phyloP scores from a whole-genome alignment of 2,113 vertebrate genomes.

The Epinephelus cyanopodus region DNA sequence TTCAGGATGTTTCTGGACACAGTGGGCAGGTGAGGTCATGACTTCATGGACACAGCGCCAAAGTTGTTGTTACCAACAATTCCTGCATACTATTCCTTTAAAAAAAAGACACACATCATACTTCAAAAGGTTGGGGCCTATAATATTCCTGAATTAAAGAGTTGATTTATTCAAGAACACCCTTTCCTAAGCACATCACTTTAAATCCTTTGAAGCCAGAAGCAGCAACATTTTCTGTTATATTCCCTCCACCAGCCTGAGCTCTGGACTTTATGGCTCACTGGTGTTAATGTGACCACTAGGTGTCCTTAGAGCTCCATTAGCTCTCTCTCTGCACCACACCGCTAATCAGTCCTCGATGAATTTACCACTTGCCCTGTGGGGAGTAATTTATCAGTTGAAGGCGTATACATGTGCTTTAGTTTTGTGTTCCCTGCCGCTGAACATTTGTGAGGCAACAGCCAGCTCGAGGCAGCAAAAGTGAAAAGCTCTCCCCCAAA shows the following conservation, averaged over 20 bases:
- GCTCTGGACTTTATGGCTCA: neutral
- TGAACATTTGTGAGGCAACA: conserved; percentile 34
- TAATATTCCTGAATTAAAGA: neutral
- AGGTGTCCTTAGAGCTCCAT: conserved; percentile 78
- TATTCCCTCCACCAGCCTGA: neutral
- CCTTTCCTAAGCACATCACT: neutral
- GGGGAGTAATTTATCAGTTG: conserved; percentile 38
- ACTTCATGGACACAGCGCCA: no score
- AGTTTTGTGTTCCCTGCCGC: conserved; percentile 35
- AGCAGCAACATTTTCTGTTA: neutral
- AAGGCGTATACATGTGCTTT: conserved; percentile 23
- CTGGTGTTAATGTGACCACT: conserved; percentile 65
- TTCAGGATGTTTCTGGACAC: no score
- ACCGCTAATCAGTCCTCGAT: conserved; percentile 33
- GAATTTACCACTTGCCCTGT: conserved; percentile 27
- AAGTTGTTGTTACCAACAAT: no score
- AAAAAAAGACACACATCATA: neutral
- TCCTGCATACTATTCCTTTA: neutral
- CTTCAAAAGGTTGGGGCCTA: neutral
- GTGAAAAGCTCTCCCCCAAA: conserved; percentile 74
- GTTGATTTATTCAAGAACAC: neutral
- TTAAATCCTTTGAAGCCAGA: neutral
- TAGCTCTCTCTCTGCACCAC: neutral
- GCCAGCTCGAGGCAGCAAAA: conserved; percentile 53
- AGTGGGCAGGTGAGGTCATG: no score